Conservation (phyloP, 2,113 vertebrate species). For the Microcebus lehilahytsara region DNA sequence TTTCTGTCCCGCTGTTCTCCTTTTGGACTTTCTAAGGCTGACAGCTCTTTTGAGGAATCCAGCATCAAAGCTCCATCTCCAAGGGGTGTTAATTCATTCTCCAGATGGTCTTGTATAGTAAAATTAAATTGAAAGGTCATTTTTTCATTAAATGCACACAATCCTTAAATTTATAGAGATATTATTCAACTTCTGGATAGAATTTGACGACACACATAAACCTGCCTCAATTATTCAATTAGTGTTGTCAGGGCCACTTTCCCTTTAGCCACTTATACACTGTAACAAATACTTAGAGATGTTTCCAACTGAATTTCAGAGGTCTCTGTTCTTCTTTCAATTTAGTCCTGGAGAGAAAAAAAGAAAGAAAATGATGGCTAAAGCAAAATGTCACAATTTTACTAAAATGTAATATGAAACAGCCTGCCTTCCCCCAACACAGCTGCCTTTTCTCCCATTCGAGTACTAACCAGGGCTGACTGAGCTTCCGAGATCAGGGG, state of each 20-base stretch:
- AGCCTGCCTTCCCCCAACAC: accelerated
- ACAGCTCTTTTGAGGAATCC: conserved; percentile 18
- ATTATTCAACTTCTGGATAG: background rate
- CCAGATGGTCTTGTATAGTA: conserved; percentile 69
- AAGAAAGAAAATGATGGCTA: background rate
- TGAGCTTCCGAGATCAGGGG: too few species aligned
- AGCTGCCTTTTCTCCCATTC: background rate
- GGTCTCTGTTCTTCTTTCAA: background rate
- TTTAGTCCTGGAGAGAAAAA: conserved; percentile 26
- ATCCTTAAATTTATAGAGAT: background rate
- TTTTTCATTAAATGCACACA: background rate
- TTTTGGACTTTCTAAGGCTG: conserved; percentile 29
- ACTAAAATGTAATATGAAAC: background rate
- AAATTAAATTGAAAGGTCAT: conserved; percentile 88
- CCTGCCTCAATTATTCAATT: background rate
- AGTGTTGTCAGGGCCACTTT: background rate
- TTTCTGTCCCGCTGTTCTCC: background rate
- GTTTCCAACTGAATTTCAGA: background rate
- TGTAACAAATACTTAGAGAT: background rate
- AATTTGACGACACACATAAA: background rate
- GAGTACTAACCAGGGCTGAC: too few species aligned
- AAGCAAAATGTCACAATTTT: conserved; percentile 32
- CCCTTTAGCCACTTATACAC: background rate
- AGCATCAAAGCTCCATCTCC: background rate
- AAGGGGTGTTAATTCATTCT: background rate